A percentile compares a stretch with the other conserved stretches of the same genome.
These are phyloP conservation scores for Okapia johnstoni DNA, from an alignment of 2,113 vertebrate genomes.

Conservation along the genomic window DNA sequence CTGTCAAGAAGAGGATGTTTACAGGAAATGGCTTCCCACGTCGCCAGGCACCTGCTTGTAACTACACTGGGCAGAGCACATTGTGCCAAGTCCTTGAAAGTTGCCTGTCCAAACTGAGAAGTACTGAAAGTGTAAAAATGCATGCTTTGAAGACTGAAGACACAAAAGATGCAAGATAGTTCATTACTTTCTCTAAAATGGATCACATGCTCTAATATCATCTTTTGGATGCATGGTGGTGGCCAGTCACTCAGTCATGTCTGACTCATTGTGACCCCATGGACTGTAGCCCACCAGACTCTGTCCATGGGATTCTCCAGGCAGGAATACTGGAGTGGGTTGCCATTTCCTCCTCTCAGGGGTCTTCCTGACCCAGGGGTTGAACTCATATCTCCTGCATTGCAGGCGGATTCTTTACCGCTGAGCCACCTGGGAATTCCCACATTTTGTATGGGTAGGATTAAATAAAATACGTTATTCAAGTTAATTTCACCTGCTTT, in stretches of 20 bases:
- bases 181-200: not conserved
- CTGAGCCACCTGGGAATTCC: not conserved
- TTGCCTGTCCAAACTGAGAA: accelerated
- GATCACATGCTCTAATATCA: not conserved
- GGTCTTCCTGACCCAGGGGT: not conserved
- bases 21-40: not conserved
- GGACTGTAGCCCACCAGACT: not conserved
- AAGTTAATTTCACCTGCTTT: not conserved
- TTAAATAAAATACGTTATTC: not conserved
- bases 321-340: not conserved
- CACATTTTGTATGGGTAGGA: not conserved
- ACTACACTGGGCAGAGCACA: accelerated
- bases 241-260: not conserved
- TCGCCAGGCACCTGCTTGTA: accelerated
- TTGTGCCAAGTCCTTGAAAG: not conserved
- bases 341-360: not conserved
- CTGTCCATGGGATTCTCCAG: not conserved
- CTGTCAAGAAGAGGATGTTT: not conserved
- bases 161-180: not conserved
- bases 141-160: not conserved
- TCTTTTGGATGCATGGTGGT: not conserved
- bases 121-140: not conserved
- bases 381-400: not conserved
- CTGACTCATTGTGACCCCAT: not conserved
- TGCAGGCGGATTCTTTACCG: not conserved